phyloP scores from a whole-genome alignment of 2,113 vertebrate species.

The Oostethus manadensis region DNA sequence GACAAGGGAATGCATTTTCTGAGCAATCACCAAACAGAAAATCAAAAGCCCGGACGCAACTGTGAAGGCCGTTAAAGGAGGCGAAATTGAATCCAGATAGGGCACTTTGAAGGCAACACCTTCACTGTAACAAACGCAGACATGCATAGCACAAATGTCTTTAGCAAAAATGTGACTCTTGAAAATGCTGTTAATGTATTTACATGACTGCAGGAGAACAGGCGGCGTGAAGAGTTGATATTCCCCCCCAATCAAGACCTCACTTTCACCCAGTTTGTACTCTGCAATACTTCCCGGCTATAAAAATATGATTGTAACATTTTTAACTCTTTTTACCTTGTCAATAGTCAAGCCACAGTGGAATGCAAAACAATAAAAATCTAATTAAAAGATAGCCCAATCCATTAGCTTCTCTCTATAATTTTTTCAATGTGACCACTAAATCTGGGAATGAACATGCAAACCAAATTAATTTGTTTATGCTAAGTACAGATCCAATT shows the following conservation, averaged over 20 bases:
- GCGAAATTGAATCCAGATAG: constrained; percentile 16
- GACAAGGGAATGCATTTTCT: background rate
- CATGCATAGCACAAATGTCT: constrained; percentile 26
- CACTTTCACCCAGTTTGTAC: background rate
- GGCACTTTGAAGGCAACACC: constrained; percentile 16
- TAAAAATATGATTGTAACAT: constrained; percentile 57
- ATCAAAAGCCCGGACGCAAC: background rate
- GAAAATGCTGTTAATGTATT: constrained; percentile 25
- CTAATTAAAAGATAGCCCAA: constrained; percentile 60
- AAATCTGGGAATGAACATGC: constrained; percentile 24
- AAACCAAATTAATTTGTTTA: constrained; percentile 25
- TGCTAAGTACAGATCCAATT: constrained; percentile 20
- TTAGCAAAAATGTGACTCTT: background rate
- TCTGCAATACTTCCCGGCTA: constrained; percentile 20
- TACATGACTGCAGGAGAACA: constrained; percentile 18
- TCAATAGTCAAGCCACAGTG: constrained; percentile 32
- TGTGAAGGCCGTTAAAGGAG: constrained; percentile 8
- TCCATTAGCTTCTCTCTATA: constrained; percentile 45
- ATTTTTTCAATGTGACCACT: constrained; percentile 28
- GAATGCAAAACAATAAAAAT: constrained; percentile 31
- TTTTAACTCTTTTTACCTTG: constrained; percentile 44
- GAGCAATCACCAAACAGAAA: background rate
- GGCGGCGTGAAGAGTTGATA: constrained; percentile 24
- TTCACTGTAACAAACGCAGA: constrained; percentile 16
- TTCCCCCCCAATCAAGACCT: constrained; percentile 14